Conservation (phyloP, 2,113 vertebrate species). For the Callaeas wilsoni region DNA sequence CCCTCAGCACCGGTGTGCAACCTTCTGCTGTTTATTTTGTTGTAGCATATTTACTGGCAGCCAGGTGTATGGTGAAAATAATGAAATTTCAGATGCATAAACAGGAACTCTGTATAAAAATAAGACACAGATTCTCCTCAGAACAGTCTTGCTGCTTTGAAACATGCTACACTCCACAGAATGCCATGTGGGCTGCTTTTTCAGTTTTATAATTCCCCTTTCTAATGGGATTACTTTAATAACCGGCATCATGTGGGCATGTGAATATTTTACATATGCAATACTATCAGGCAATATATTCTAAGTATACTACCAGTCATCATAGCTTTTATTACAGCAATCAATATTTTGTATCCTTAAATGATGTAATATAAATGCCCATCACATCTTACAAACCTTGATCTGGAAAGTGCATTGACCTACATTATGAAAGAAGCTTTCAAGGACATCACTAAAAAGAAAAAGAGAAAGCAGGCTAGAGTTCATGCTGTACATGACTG, state of each 20-base stretch:
- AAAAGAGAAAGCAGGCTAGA: background rate
- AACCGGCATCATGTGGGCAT: background rate
- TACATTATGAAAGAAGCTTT: background rate
- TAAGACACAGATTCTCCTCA: background rate
- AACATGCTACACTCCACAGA: background rate
- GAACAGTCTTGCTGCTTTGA: background rate
- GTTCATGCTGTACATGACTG: background rate
- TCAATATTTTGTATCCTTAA: background rate
- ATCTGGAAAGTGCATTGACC: background rate
- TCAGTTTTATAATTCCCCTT: background rate
- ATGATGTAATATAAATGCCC: background rate
- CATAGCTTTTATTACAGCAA: background rate
- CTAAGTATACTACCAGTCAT: background rate
- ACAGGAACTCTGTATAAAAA: background rate
- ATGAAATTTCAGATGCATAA: background rate
- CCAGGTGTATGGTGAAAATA: background rate
- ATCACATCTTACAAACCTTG: background rate
- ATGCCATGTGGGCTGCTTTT: background rate
- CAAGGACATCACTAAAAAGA: background rate
- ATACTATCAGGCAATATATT: background rate
- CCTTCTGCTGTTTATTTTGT: background rate
- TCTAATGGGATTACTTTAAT: constrained; percentile 7
- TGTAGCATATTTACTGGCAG: background rate
- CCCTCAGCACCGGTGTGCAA: background rate
- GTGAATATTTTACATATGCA: background rate